Base-by-base conservation (phyloP, 2,113 vertebrate genomes). In the Eurypyga helias region DNA sequence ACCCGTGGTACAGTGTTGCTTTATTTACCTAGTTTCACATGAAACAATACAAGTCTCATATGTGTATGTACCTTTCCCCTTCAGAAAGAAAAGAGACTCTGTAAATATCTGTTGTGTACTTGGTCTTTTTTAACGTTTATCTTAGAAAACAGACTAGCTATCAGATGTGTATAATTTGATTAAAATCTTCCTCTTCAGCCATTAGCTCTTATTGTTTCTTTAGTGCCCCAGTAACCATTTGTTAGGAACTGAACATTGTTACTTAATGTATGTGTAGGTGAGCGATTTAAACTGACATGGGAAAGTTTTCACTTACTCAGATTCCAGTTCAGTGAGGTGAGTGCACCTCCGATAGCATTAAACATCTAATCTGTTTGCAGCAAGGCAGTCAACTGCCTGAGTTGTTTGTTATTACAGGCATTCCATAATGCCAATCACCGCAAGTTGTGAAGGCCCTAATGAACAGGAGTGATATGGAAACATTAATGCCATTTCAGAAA, bases 261-360 rank as follows among this genome's bases (percentile, higher is more conserved):
- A 34, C 13, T 71, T 28, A 49, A 45, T 34, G 7, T 21, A 16
- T 11, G 10, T 49, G 36, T 77, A n/a, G 38, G 49, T 64, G 81
- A 55, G 51, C 0, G 0, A 66, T 72, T 78, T 55, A 73, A 77
- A 81, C 45, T 90, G 91, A 70, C 54, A 13, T n/a, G 75, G 41
- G 86, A 87, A 94, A 87, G 54, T 48, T 73, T 90, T 61, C 28
- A 9, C 43, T 61, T 29, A 9, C 51, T 88, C 34, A 54, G 62
- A 62, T 90, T 90, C 86, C 60, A 23, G 58, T 55, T 94, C 91
- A 88, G 60, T 82, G 95, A 92, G 64, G 64, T 87, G 86, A 62
- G 73, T 82, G 86, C 65, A 82, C 73, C 73, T 77, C 73, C 72
- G 77, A 67, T 18, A 61, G 49, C 57, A 36, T 92, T 67, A 72